These are phyloP conservation scores for Coelinius sp. DNA, from an alignment of 2,888 invertebrate species.

Conservation along the genomic window DNA sequence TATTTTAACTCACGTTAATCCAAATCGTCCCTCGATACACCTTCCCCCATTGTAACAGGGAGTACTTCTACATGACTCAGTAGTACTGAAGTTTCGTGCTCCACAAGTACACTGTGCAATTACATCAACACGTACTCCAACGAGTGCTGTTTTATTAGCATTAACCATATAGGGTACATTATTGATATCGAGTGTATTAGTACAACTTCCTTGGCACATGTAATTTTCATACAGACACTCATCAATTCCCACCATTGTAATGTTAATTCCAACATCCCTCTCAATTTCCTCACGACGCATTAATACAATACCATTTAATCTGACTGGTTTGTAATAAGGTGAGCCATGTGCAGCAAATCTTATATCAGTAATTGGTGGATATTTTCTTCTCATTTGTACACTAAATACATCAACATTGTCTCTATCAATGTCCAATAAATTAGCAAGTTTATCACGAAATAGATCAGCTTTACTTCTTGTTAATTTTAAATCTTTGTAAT, in stretches of 20 bases:
- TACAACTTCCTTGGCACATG: constrained; percentile 96
- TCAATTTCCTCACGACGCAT: constrained; percentile 96
- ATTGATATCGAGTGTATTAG: constrained; percentile 91
- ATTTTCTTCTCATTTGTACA: constrained; percentile 89
- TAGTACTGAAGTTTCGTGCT: constrained; percentile 91
- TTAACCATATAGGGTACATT: constrained; percentile 95
- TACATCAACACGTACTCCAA: constrained; percentile 95
- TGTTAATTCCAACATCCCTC: constrained; percentile 93
- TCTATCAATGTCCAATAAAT: constrained; percentile 86
- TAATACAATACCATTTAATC: constrained; percentile 93
- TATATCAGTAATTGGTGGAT: constrained; percentile 92
- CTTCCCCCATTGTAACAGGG: constrained; percentile 97
- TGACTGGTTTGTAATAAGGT: constrained; percentile 94
- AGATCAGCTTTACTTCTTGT: constrained; percentile 91
- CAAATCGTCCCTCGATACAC: constrained; percentile 92
- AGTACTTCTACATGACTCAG: constrained; percentile 89
- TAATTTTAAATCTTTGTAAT: constrained; percentile 86
- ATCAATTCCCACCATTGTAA: constrained; percentile 98
- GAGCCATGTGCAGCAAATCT: constrained; percentile 96
- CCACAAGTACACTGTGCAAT: constrained; percentile 94
- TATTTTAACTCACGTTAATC: constrained; percentile 74
- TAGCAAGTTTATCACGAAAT: constrained; percentile 89
- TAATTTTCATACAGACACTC: constrained; percentile 95
- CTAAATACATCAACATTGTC: constrained; percentile 97
- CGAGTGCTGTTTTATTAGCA: constrained; percentile 96